Base-by-base conservation (phyloP, 2,113 vertebrate genomes). In the Myodes glareolus region DNA sequence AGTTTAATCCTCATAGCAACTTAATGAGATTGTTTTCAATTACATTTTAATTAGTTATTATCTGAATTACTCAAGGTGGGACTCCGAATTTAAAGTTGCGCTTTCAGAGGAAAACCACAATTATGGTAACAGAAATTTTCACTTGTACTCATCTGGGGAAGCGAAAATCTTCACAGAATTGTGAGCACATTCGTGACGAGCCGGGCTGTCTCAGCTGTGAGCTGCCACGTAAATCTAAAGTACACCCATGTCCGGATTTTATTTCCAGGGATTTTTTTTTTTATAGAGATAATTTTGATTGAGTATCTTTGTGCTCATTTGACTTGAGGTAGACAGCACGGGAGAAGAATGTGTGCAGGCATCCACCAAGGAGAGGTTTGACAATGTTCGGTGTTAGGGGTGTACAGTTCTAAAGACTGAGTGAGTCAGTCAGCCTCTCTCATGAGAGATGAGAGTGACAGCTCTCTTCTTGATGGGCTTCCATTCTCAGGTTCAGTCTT, bases 71-170 rank as follows among this genome's bases (percentile, higher is more conserved):
- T 12, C 27, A 84, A n/a, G 17, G 25, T 47, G 90, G 61, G 14
- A 88, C 77, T 91, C 75, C 39, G 68, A 94, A 92, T 78, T 95
- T 81, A 94, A 93, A 82, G 42, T 86, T 27, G 21, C 14, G 17
- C 47, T 94, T 95, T 92, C 63, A 94, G 58, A 89, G 61, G 29
- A 21, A 45, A 90, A 68, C 47, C 70, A 89, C 33, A 11, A 27
- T 75, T 17, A 21, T 92, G 80, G 55, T 50, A 82, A 70, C 27
- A 97, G 61, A 45, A 81, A 25, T 94, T 75, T 93, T 97, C 36
- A 31, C 36, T 52, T 77, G 29, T 7, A 16, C 29, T 72, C 27
- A 81, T 42, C 42, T 63, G 21, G 47, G 10, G 39, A 88, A 88
- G 73, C 42, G 87, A 88, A 96, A 42, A 61, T 88, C 92, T 88